phyloP scores from a whole-genome alignment of 2,113 vertebrate species.

The Xenus cinereus region DNA sequence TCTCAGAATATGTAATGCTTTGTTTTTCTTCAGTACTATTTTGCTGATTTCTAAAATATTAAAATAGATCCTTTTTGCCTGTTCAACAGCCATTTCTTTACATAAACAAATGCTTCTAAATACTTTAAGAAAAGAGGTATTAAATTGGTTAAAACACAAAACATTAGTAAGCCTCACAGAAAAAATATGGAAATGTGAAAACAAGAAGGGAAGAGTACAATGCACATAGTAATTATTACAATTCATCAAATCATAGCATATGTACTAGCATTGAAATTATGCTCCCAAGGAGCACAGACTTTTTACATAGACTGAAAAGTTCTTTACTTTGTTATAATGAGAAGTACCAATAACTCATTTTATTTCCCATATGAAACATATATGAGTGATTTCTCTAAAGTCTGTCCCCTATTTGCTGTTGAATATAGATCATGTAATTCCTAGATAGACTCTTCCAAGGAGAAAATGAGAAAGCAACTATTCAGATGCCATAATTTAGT shows the following conservation, averaged over 20 bases:
- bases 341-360: not conserved
- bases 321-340: not conserved
- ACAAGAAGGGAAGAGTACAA: conserved; percentile 24
- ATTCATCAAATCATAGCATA: conserved; percentile 50
- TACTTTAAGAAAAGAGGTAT: conserved; percentile 12
- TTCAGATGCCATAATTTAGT: not conserved
- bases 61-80: conserved; percentile 40
- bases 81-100: conserved; percentile 24
- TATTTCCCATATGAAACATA: not conserved
- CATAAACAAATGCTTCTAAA: conserved; percentile 46
- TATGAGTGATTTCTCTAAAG: not conserved
- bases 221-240: conserved; percentile 44
- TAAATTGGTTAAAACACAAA: conserved; percentile 57
- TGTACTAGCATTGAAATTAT: not conserved
- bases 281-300: not conserved
- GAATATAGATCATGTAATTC: not conserved
- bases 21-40: conserved; percentile 27
- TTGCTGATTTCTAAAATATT: conserved; percentile 50
- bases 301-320: not conserved
- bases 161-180: conserved; percentile 20
- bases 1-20: conserved; percentile 24
- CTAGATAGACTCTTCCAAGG: not conserved
- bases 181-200: conserved; percentile 40
- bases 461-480: not conserved
- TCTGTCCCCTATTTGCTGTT: not conserved